Conservation (phyloP, 2,888 invertebrate genomes). For the Calameuta filiformis region DNA sequence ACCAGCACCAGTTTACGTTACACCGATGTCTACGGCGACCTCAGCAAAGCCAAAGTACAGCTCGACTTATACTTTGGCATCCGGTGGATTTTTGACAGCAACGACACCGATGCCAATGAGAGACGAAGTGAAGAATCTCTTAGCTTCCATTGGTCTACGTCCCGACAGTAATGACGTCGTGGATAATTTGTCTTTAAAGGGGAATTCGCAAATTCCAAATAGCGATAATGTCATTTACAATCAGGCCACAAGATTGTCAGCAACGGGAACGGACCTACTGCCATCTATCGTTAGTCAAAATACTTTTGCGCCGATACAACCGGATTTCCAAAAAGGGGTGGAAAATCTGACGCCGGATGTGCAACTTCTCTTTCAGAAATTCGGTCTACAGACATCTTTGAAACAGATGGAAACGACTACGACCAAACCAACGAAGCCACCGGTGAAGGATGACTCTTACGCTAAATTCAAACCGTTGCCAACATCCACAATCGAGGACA, state of each 20-base stretch:
- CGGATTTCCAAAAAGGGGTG: conserved; percentile 50
- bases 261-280: conserved; percentile 13
- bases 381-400: conserved; percentile 50
- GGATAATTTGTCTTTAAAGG: conserved; percentile 24
- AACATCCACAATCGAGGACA: conserved; percentile 50
- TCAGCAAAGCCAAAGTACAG: conserved; percentile 29
- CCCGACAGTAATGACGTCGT: conserved; percentile 33
- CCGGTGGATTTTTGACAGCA: conserved; percentile 26
- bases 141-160: conserved; percentile 66
- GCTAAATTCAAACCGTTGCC: conserved; percentile 66
- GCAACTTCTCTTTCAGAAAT: conserved; percentile 55
- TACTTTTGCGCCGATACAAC: conserved; percentile 40
- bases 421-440: conserved; percentile 19
- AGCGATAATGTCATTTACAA: conserved; percentile 25
- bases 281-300: conserved; percentile 44
- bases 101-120: conserved; percentile 29
- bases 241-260: conserved; percentile 28
- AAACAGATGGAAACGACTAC: conserved; percentile 34
- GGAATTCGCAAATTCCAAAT: conserved; percentile 33
- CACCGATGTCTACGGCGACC: conserved; percentile 37
- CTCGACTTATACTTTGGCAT: conserved; percentile 31
- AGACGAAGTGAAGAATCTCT: conserved; percentile 51
- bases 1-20: conserved; percentile 46
- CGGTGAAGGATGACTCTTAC: conserved; percentile 58
- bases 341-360: conserved; percentile 58